These are phyloP conservation scores for Lamprologus tigripictilis DNA, from an alignment of 2,113 vertebrate genomes.

Conservation along the genomic window DNA sequence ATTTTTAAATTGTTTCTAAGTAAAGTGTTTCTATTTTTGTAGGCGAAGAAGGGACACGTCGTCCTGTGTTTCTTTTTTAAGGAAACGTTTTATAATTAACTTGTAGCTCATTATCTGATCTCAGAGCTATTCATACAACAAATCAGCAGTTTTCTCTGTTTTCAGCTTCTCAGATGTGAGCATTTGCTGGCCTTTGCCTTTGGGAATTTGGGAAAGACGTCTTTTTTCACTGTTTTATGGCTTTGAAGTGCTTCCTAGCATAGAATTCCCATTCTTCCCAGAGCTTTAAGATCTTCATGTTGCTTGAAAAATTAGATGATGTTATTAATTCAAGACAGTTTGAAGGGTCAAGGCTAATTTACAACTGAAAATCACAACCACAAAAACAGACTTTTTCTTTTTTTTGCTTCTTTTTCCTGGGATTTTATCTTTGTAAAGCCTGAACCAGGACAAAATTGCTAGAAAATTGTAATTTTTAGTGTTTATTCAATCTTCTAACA, in stretches of 20 bases:
- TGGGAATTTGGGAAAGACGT: neutral
- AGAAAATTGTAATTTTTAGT: neutral
- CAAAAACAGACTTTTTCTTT: neutral
- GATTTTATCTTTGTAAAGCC: neutral
- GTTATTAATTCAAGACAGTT: neutral
- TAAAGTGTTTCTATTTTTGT: constrained; percentile 26
- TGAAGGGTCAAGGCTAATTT: neutral
- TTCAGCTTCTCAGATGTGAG: neutral
- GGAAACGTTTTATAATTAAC: neutral
- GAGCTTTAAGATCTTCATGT: neutral
- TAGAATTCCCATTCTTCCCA: neutral
- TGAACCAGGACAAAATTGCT: neutral
- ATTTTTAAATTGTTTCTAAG: constrained; percentile 8
- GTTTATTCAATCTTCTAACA: neutral
- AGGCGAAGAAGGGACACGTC: neutral
- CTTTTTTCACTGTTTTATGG: neutral
- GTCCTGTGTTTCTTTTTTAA: neutral
- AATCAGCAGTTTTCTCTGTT: neutral
- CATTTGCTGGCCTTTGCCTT: neutral
- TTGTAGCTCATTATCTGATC: neutral
- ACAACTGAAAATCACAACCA: neutral
- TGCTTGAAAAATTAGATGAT: neutral
- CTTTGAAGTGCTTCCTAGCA: neutral
- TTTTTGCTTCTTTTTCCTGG: neutral
- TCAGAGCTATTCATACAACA: neutral